Conservation (phyloP, 2,797 vertebrate genomes). For the Lindbergichthys nudifrons region DNA sequence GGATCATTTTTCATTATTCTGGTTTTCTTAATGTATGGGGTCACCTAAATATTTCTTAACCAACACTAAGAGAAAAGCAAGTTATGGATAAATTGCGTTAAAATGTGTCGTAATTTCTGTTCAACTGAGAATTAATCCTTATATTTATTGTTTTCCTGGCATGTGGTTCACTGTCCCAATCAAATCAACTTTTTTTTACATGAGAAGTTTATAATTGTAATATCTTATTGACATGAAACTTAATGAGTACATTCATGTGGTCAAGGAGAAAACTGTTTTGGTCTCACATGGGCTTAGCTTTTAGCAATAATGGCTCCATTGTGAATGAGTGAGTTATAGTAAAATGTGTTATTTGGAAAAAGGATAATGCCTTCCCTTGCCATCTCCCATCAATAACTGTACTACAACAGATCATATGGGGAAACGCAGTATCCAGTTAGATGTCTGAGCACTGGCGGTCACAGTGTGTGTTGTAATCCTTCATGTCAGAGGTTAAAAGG, state of each 20-base stretch:
- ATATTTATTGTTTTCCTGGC: neutral
- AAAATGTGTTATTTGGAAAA: neutral
- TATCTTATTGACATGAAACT: neutral
- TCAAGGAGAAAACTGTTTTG: neutral
- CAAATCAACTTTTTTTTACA: neutral
- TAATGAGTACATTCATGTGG: neutral
- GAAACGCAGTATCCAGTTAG: neutral
- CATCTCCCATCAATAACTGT: constrained; percentile 6
- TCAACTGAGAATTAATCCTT: no score
- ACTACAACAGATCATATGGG: neutral
- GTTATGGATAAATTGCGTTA: neutral
- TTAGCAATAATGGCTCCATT: neutral
- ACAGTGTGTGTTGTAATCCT: constrained; percentile 44
- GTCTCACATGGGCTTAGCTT: neutral
- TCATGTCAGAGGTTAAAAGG: constrained; percentile 74
- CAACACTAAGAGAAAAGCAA: neutral
- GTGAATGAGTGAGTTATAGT: neutral
- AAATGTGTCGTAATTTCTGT: neutral
- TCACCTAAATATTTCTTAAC: neutral
- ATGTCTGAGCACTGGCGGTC: constrained; percentile 23
- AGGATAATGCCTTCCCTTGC: neutral
- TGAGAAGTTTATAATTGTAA: neutral
- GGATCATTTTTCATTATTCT: neutral
- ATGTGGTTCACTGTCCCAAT: neutral
- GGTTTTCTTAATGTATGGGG: neutral